Percentiles rank a stretch among this genome's conserved stretches.
Evolutionary conservation across 2,113 vertebrate genomes (phyloP).

Genomic region (Brienomyrus brachyistius): DNA sequence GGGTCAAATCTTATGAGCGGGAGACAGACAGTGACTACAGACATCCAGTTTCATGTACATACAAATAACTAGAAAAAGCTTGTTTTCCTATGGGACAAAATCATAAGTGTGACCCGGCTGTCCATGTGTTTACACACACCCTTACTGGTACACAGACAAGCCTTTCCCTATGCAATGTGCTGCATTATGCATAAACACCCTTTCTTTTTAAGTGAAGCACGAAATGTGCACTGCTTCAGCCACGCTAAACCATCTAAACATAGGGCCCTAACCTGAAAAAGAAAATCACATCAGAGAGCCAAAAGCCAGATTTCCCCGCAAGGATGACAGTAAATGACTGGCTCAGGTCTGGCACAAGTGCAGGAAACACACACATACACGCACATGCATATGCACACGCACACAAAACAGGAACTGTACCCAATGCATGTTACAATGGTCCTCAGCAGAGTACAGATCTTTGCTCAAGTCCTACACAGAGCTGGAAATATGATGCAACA

Average conservation of each 20-base stretch:
- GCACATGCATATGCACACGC: too few species aligned
- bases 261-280: not conserved
- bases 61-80: not conserved
- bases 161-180: not conserved
- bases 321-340: not conserved
- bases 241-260: not conserved
- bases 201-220: not conserved
- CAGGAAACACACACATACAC: not conserved
- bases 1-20: not conserved
- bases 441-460: not conserved
- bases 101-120: not conserved
- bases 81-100: not conserved
- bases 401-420: not conserved
- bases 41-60: not conserved
- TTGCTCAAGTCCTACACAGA: not conserved
- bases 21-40: not conserved
- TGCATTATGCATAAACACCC: not conserved
- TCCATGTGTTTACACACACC: not conserved
- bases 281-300: not conserved
- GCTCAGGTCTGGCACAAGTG: not conserved
- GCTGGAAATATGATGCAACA: not conserved
- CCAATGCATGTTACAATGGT: not conserved
- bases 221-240: not conserved
- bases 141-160: not conserved
- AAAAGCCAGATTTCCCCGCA: not conserved